phyloP scores from a whole-genome alignment of 1,140 invertebrate genomes.

The Procambarus clarkii region DNA sequence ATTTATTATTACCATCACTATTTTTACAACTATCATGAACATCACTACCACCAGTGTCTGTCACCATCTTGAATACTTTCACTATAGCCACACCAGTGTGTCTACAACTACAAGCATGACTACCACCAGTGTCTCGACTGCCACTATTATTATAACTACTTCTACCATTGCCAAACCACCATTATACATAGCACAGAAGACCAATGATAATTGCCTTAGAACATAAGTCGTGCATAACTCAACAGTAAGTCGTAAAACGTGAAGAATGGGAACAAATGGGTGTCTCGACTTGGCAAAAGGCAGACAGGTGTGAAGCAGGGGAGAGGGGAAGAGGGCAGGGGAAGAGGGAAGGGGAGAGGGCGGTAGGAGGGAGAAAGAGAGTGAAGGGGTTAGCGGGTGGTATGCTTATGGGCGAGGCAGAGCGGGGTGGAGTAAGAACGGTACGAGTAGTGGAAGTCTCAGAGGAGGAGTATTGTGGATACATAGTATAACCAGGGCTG shows the following conservation, averaged over 20 bases:
- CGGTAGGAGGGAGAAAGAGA: neutral
- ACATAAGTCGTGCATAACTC: conserved; percentile 20
- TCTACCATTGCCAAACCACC: conserved; percentile 11
- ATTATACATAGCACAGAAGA: neutral
- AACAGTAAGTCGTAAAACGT: conserved; percentile 38
- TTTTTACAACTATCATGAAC: conserved; percentile 16
- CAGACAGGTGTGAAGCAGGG: conserved; percentile 38
- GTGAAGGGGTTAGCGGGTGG: neutral
- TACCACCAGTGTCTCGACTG: neutral
- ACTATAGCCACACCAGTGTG: neutral
- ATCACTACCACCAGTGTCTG: conserved; percentile 13
- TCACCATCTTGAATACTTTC: neutral
- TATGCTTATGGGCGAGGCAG: neutral
- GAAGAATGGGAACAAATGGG: conserved; percentile 54
- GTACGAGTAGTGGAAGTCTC: no score
- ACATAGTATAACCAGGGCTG: no score
- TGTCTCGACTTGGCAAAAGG: conserved; percentile 23
- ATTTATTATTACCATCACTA: neutral
- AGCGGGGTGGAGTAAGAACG: neutral
- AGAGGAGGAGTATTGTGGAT: no score
- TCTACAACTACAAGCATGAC: neutral
- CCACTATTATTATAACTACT: conserved; percentile 29
- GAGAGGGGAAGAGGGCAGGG: conserved; percentile 14
- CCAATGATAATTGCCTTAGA: neutral
- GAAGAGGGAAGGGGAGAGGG: conserved; percentile 5